Conservation (phyloP, 2,888 invertebrate genomes). For the Xestia ashworthii region DNA sequence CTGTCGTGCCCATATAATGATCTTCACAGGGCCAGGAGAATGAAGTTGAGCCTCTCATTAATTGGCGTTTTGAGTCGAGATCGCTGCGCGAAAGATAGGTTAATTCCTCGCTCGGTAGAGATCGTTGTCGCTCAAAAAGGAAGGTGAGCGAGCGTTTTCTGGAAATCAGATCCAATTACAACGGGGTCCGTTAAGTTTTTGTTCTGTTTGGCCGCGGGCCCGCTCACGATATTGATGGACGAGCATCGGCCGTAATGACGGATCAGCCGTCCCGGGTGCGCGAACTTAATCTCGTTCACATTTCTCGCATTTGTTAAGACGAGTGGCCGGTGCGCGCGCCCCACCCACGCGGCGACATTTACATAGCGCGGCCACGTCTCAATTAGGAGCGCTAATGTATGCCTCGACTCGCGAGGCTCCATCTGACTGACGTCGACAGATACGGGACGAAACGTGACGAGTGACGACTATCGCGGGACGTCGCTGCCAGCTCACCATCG, state of each 20-base stretch:
- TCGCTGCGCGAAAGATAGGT: slow-evolving; percentile 90
- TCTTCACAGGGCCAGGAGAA: slow-evolving; percentile 90
- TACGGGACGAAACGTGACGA: slow-evolving; percentile 89
- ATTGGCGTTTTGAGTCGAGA: slow-evolving; percentile 91
- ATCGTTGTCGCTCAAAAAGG: slow-evolving; percentile 90
- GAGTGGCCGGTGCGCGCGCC: slow-evolving; percentile 74
- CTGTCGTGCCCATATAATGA: slow-evolving; percentile 91
- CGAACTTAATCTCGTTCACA: slow-evolving; percentile 75
- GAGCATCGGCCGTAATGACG: slow-evolving; percentile 77
- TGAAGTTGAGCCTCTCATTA: slow-evolving; percentile 91
- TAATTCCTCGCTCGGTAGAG: slow-evolving; percentile 89
- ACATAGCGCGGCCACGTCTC: slow-evolving; percentile 90
- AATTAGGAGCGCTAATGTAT: slow-evolving; percentile 91
- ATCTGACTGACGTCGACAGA: slow-evolving; percentile 89
- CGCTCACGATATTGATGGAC: slow-evolving; percentile 87
- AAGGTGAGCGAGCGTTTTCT: slow-evolving; percentile 89
- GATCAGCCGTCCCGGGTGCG: slow-evolving; percentile 73
- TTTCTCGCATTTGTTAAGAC: slow-evolving; percentile 81
- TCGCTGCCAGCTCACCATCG: slow-evolving; percentile 83
- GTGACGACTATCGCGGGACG: slow-evolving; percentile 86
- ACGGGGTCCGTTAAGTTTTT: slow-evolving; percentile 89
- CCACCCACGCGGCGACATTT: slow-evolving; percentile 90
- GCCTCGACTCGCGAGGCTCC: slow-evolving; percentile 87
- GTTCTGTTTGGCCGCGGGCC: slow-evolving; percentile 87
- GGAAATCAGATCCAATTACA: slow-evolving; percentile 91